Evolutionary conservation across 2,113 vertebrate genomes (phyloP).

Genomic region (Sinosuthora webbiana): DNA sequence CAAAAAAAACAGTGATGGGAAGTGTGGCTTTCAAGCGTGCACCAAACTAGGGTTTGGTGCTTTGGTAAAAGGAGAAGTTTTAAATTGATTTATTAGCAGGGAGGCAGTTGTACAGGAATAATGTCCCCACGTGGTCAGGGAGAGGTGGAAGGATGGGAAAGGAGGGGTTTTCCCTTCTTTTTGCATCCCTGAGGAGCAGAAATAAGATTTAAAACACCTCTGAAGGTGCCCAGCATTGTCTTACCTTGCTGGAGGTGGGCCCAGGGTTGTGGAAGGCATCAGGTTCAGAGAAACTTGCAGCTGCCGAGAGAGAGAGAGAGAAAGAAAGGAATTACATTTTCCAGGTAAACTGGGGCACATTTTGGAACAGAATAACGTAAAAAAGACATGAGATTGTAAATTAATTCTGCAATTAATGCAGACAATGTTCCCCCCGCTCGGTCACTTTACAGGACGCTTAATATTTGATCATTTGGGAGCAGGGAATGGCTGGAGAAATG

Average conservation of each 20-base stretch:
- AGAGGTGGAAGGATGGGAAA: background rate
- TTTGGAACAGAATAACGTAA: background rate
- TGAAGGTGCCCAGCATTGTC: background rate
- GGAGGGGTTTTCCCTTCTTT: background rate
- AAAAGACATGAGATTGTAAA: background rate
- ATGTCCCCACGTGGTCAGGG: background rate
- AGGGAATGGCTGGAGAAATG: conserved; percentile 16
- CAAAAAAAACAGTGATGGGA: background rate
- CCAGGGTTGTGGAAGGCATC: background rate
- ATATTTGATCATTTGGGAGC: background rate
- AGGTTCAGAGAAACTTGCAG: conserved; percentile 4
- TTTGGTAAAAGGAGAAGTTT: background rate
- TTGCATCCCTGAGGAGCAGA: background rate
- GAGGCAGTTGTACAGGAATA: background rate
- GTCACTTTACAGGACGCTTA: conserved; percentile 3
- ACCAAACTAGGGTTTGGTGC: background rate
- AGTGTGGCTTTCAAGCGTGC: background rate
- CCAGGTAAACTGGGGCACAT: background rate
- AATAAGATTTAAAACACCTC: background rate
- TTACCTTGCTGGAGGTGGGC: conserved; percentile 1
- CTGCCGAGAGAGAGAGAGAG: conserved; percentile 48
- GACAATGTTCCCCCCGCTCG: background rate
- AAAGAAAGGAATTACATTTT: conserved; percentile 6
- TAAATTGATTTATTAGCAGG: background rate
- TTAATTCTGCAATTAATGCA: background rate